phyloP scores from a whole-genome alignment of 2,888 invertebrate species.

The Cryptops parisi region DNA sequence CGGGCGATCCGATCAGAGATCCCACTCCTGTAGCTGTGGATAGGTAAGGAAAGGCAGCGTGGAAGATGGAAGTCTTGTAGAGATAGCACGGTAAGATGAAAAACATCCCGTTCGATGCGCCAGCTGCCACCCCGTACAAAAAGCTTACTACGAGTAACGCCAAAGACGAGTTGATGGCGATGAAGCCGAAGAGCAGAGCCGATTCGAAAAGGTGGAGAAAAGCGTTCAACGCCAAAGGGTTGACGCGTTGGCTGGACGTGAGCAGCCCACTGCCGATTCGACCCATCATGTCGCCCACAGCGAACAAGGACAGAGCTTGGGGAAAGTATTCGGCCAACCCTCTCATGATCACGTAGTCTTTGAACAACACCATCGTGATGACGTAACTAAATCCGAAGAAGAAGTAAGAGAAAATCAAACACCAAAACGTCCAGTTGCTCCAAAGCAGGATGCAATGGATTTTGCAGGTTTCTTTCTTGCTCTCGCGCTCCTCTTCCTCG shows the following conservation, averaged over 20 bases:
- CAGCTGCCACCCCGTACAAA: background rate
- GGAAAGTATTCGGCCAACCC: constrained; percentile 2
- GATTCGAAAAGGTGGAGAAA: background rate
- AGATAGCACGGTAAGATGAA: constrained; percentile 4
- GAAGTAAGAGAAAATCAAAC: background rate
- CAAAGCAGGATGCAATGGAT: background rate
- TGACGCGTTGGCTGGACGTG: background rate
- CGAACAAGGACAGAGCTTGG: background rate
- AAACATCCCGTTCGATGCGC: background rate
- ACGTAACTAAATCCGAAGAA: constrained; percentile 1
- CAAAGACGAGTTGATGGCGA: background rate
- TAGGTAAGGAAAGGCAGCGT: background rate
- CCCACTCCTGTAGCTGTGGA: background rate
- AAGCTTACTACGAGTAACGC: background rate
- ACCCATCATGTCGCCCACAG: constrained; percentile 4
- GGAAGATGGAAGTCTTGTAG: background rate
- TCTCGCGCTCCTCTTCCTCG: background rate
- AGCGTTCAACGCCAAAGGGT: background rate
- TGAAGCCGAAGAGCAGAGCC: background rate
- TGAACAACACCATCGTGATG: background rate
- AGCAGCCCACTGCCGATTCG: constrained; percentile 1
- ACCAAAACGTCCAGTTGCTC: background rate
- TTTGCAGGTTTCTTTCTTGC: background rate
- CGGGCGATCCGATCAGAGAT: constrained; percentile 2
- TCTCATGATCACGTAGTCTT: background rate